Percentiles rank a stretch among this genome's conserved stretches.
phyloP scores from a whole-genome alignment of 2,888 invertebrate genomes.

The Euzophera pinguis region DNA sequence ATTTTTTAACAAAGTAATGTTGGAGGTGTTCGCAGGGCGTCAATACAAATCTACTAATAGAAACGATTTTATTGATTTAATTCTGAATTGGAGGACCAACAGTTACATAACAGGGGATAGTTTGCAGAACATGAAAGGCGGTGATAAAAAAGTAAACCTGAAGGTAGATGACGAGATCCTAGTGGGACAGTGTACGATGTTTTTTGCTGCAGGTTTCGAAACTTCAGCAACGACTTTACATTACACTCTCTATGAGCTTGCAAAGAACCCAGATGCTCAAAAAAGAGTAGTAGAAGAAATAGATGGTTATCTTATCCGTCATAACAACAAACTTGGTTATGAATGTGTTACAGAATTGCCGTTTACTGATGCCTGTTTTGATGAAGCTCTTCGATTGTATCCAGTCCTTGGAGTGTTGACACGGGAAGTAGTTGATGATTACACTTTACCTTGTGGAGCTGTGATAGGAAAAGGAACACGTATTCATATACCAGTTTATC shows the following conservation, averaged over 20 bases:
- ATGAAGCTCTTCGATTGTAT: conserved; percentile 49
- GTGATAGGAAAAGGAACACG: conserved; percentile 31
- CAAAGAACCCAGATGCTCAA: conserved; percentile 39
- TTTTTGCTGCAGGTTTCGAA: conserved; percentile 59
- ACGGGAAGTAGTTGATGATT: conserved; percentile 6
- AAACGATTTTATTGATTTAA: conserved; percentile 48
- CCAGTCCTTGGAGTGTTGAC: conserved; percentile 45
- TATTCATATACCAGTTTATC: conserved; percentile 52
- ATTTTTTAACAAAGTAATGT: conserved; percentile 40
- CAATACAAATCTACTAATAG: conserved; percentile 31
- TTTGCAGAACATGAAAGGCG: conserved; percentile 29
- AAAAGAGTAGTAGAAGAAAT: conserved; percentile 38
- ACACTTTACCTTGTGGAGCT: neutral
- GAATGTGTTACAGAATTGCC: conserved; percentile 40
- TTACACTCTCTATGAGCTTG: conserved; percentile 43
- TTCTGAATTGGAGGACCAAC: conserved; percentile 37
- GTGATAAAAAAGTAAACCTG: conserved; percentile 31
- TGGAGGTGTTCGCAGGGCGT: conserved; percentile 35
- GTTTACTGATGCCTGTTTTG: conserved; percentile 45
- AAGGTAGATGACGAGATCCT: conserved; percentile 62
- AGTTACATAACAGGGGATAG: neutral
- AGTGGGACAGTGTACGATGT: conserved; percentile 74
- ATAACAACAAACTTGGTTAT: conserved; percentile 37
- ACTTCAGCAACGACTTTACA: conserved; percentile 44
- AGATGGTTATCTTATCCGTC: conserved; percentile 34